Base-by-base conservation (phyloP, 2,888 invertebrate species). In the Spilarctia lutea region DNA sequence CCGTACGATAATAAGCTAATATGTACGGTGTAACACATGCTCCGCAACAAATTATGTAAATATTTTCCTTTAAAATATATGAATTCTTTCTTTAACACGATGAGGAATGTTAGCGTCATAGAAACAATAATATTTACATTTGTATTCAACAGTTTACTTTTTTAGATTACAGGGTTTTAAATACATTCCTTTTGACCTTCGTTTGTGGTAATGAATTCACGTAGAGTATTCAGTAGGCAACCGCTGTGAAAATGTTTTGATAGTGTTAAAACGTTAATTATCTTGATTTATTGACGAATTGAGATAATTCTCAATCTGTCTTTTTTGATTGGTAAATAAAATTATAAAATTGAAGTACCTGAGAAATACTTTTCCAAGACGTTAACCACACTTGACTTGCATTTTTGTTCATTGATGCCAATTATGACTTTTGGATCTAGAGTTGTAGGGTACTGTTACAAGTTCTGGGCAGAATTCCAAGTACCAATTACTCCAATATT, bases 121-220 rank as follows among this genome's bases (percentile, higher is more conserved):
- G 60, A 69, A 75, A 71, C 74, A 80, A 81, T 76, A 79, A 77
- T 42, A 78, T 81, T 82, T 75, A 77, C 81, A 71, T 81, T 84
- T 78, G 75, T 77, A 80, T 84, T 83, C 80, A 79, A 80, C 77
- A 85, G 88, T 87, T 86, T 84, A 87, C 81, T 87, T 81, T 81
- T 27, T 87, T 72, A 86, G 87, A 83, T 81, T 85, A 86, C 88
- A 83, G 79, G 76, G 89, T 88, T 89, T 86, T 86, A 85, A 82
- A 80, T 85, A 80, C 83, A 85, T 88, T 87, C 87, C 63, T 63
- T 88, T 82, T 83, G 86, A 88, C 75, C 33, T 65, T 74, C 75
- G 79, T 78, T 77, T 81, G 73, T 72, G 70, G 73, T 78, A 80
- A 81, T 83, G 76, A 84, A 77, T 77, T 79, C 77, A 78, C 75